Evolutionary conservation across 2,888 invertebrate species (phyloP).

Genomic region (Acleris emargana): DNA sequence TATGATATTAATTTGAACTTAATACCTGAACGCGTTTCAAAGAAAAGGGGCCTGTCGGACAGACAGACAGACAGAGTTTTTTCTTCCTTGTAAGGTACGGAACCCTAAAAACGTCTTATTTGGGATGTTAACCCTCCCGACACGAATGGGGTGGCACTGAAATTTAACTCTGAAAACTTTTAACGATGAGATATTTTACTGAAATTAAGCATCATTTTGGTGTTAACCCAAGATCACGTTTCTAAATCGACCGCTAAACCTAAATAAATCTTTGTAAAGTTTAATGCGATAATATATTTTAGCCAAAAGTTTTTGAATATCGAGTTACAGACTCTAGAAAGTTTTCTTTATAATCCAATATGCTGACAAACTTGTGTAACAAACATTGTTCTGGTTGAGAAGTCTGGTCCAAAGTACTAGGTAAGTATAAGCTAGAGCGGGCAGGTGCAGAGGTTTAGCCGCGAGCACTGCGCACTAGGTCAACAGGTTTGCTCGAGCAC

Average conservation of each 20-base stretch:
- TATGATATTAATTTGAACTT: too few relatives aligned
- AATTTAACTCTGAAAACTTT: slow-evolving; percentile 5
- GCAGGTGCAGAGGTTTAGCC: slow-evolving; percentile 69
- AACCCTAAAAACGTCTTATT: neutral
- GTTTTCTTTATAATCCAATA: slow-evolving; percentile 43
- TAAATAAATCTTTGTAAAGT: too few relatives aligned
- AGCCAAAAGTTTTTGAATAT: slow-evolving; percentile 35
- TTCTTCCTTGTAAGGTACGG: too few relatives aligned
- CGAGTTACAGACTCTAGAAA: slow-evolving; percentile 31
- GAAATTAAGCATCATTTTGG: slow-evolving; percentile 15
- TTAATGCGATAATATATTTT: neutral
- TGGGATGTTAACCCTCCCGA: neutral
- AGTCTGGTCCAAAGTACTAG: slow-evolving; percentile 45
- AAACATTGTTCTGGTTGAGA: slow-evolving; percentile 54
- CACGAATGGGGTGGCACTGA: slow-evolving; percentile 12
- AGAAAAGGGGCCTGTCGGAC: too few relatives aligned
- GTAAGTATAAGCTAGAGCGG: slow-evolving; percentile 49
- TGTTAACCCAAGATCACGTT: slow-evolving; percentile 14
- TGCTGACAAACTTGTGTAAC: slow-evolving; percentile 50
- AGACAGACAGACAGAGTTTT: too few relatives aligned
- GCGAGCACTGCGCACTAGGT: slow-evolving; percentile 71
- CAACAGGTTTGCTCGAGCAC: slow-evolving; percentile 73
- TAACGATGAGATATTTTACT: slow-evolving; percentile 4
- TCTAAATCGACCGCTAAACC: too few relatives aligned
- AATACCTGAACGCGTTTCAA: too few relatives aligned